Conservation (phyloP, 1,140 invertebrate species). For the Saxidomus purpurata region DNA sequence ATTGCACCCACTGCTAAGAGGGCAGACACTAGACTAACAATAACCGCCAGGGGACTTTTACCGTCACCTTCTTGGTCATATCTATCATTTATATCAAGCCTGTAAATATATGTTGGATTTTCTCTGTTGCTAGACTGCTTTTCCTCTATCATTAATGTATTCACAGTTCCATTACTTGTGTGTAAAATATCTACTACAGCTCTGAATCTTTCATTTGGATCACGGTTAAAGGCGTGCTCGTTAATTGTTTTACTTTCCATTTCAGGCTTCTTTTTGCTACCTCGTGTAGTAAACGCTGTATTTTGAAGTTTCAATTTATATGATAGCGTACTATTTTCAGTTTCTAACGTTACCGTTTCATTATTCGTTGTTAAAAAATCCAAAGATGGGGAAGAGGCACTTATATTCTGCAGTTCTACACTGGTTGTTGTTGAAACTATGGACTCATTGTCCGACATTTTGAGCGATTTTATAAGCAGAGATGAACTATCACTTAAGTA, state of each 20-base stretch:
- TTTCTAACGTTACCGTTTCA: neutral
- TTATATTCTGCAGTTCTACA: too few species aligned
- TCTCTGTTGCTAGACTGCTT: neutral
- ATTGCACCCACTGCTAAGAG: conserved; percentile 17
- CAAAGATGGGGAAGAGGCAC: neutral
- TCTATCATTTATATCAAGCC: neutral
- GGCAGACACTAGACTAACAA: conserved; percentile 29
- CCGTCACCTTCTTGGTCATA: neutral
- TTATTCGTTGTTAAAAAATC: neutral
- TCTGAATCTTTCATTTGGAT: neutral
- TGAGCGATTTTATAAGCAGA: too few species aligned
- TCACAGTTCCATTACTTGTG: neutral
- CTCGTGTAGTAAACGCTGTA: too few species aligned
- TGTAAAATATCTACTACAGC: conserved; percentile 43
- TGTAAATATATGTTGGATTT: neutral
- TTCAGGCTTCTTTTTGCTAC: neutral
- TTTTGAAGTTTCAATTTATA: too few species aligned
- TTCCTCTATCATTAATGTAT: neutral
- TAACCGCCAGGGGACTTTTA: conserved; percentile 28
- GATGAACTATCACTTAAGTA: too few species aligned
- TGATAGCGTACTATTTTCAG: too few species aligned
- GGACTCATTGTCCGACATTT: neutral
- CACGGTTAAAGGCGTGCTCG: neutral
- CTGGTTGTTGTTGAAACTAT: neutral
- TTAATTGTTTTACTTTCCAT: neutral